Base-by-base conservation (phyloP, 64 coral and sea anemone genomes). In the Platygyra sinensis region DNA sequence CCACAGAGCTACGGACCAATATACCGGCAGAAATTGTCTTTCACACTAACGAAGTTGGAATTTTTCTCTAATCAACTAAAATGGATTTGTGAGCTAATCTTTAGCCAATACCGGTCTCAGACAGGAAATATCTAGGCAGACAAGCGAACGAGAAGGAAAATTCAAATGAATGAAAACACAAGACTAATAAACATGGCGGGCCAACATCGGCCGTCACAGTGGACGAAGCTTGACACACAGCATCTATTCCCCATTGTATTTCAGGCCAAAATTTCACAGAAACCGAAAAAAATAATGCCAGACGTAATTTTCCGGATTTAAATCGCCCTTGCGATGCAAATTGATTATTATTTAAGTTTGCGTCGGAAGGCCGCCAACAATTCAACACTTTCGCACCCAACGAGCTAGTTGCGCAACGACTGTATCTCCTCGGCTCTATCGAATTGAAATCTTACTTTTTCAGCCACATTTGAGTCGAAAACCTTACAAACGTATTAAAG, bases 121-220 rank as follows among this genome's bases (percentile, higher is more conserved):
- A 85, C 81, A 72, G 81, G 63, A 72, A 85, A 85, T 85, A 85
- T 67, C 33, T 28, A 36, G 19, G 33, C 36, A 85, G 62, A 71
- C 63, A 39, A 71, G 63, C 62, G 60, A 85, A 60, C 63, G 22
- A 72, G 39, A 11, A 25, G 42, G 63, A 85, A 85, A 69, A 71
- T 85, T 85, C 62, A 85, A 85, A 85, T 85, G 81, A 85, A 85
- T 85, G 81, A 85, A 85, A 85, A 71, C 50, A 85, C 22, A 71
- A 36, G 33, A 36, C 33, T 36, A 1, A 36, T 36, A 36, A 85
- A 85, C 62, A 85, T 85, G 81, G 60, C 81, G 81, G 60, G 20
- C 81, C 81, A 51, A 85, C 81, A 85, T 85, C 81, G 65, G n/a
- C 24, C 65, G 63, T 51, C 4, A 49, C 24, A 20, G 33, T 24